Evolutionary conservation across 1,140 invertebrate species (phyloP).

Genomic region (Drosophila guanche): DNA sequence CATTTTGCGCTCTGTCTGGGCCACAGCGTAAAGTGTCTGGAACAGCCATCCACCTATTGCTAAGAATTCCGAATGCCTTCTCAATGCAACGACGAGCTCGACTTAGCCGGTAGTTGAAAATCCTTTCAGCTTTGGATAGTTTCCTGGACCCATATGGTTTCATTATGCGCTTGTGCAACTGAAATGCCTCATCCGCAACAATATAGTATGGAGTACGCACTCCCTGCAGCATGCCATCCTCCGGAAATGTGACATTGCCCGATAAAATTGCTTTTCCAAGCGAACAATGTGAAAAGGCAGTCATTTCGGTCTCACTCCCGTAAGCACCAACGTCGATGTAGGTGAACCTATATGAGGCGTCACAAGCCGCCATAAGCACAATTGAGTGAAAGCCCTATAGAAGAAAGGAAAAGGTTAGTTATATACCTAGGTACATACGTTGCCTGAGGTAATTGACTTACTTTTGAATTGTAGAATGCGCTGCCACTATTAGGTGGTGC

Average conservation of each 20-base stretch:
- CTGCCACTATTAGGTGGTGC: not conserved
- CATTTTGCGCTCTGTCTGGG: not conserved
- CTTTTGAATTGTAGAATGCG: not conserved
- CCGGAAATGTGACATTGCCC: not conserved
- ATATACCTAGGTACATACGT: not conserved
- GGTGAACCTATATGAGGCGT: not conserved
- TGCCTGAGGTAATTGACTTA: not conserved
- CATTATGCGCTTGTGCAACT: not conserved
- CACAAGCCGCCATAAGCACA: not conserved
- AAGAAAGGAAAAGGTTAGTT: not conserved
- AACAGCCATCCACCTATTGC: no score
- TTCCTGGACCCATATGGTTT: not conserved
- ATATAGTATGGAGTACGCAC: not conserved
- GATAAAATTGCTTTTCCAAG: no score
- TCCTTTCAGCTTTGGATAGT: not conserved
- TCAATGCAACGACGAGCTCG: no score
- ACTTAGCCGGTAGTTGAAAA: slow-evolving; percentile 1
- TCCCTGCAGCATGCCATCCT: not conserved
- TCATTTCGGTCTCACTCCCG: not conserved
- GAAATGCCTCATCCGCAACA: slow-evolving; percentile 1
- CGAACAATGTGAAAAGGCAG: no score
- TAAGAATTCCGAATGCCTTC: no score
- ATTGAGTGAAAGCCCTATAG: not conserved
- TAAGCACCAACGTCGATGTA: slow-evolving; percentile 4
- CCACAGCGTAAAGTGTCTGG: no score